phyloP scores from a whole-genome alignment of 2,888 invertebrate species.

The Yponomeuta sedellus region DNA sequence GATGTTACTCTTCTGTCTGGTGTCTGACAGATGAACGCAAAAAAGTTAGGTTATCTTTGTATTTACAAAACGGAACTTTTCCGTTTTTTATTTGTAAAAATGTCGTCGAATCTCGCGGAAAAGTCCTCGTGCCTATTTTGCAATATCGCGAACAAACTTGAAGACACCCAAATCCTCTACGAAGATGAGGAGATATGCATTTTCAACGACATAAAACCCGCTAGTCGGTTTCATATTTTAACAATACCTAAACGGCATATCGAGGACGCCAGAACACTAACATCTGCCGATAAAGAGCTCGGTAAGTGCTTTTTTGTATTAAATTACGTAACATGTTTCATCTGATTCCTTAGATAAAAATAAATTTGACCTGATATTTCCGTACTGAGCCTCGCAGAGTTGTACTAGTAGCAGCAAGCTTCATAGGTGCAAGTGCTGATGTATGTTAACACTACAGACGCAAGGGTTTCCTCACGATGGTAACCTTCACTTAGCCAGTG shows the following conservation, averaged over 20 bases:
- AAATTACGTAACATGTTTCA: too few species aligned
- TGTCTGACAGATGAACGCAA: too few species aligned
- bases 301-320: constrained; percentile 64
- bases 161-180: constrained; percentile 78
- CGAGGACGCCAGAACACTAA: constrained; percentile 82
- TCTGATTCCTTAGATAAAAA: too few species aligned
- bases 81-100: constrained; percentile 26
- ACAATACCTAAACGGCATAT: constrained; percentile 87
- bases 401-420: too few species aligned
- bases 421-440: too few species aligned
- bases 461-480: too few species aligned
- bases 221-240: constrained; percentile 85
- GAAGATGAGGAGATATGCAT: constrained; percentile 86
- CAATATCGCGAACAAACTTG: constrained; percentile 80
- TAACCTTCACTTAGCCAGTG: too few species aligned
- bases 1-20: too few species aligned
- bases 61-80: neutral
- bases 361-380: too few species aligned
- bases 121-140: constrained; percentile 82
- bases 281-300: constrained; percentile 78
- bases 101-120: constrained; percentile 33
- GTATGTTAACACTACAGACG: too few species aligned
- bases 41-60: too few species aligned
- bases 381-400: too few species aligned
- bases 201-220: constrained; percentile 90